Conservation (phyloP, 1,140 invertebrate species). For the Drosophila ananassae region DNA sequence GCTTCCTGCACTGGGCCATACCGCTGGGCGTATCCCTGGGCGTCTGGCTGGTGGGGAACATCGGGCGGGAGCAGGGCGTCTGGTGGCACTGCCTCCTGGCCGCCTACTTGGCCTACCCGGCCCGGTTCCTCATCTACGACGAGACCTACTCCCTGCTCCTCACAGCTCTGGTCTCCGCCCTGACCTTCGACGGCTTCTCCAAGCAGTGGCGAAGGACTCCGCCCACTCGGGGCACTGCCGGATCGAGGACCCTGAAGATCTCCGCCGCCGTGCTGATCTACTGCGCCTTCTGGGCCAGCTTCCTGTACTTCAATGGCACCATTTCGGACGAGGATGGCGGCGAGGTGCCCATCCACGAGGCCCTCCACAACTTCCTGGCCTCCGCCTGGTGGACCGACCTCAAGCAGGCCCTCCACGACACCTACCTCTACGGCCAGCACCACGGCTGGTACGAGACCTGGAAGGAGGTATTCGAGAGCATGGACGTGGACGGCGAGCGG, state of each 20-base stretch:
- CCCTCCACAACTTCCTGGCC: slow-evolving; percentile 94
- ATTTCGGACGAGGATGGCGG: slow-evolving; percentile 94
- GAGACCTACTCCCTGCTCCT: slow-evolving; percentile 88
- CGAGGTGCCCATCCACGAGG: slow-evolving; percentile 93
- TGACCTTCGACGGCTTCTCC: slow-evolving; percentile 89
- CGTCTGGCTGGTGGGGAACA: slow-evolving; percentile 95
- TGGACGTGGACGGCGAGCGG: slow-evolving; percentile 94
- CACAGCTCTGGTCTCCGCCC: slow-evolving; percentile 87
- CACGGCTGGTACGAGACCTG: slow-evolving; percentile 94
- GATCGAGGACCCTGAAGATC: slow-evolving; percentile 85
- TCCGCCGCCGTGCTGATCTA: slow-evolving; percentile 88
- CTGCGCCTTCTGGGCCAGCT: slow-evolving; percentile 89
- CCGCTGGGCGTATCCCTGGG: slow-evolving; percentile 91
- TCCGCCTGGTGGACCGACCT: slow-evolving; percentile 92
- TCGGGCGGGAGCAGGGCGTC: slow-evolving; percentile 91
- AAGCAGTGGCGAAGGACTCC: slow-evolving; percentile 91
- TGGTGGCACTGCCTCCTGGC: slow-evolving; percentile 88
- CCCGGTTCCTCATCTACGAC: slow-evolving; percentile 88
- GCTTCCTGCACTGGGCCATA: slow-evolving; percentile 88
- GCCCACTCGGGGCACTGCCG: slow-evolving; percentile 84
- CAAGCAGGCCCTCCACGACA: slow-evolving; percentile 89
- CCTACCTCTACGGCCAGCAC: slow-evolving; percentile 89
- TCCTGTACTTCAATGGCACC: slow-evolving; percentile 95
- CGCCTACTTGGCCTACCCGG: slow-evolving; percentile 88
- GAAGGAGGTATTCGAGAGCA: slow-evolving; percentile 93